These are phyloP conservation scores for Empis livida DNA, from an alignment of 2,888 invertebrate genomes.

Conservation along the genomic window DNA sequence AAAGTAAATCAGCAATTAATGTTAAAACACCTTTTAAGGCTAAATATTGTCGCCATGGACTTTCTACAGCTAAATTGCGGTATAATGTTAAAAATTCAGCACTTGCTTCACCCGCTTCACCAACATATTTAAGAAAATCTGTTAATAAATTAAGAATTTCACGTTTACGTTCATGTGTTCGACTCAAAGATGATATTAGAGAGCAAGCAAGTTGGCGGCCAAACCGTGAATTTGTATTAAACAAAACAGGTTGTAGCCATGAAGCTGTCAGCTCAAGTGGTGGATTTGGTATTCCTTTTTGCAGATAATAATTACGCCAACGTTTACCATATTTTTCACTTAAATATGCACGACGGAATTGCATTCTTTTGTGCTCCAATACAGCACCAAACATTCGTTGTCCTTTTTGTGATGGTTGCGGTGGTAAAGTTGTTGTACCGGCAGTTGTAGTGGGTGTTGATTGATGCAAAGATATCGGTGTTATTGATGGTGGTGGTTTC, in stretches of 20 bases:
- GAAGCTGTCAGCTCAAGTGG: constrained; percentile 43
- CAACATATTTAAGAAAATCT: constrained; percentile 74
- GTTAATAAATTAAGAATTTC: constrained; percentile 76
- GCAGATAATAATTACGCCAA: constrained; percentile 43
- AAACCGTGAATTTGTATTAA: constrained; percentile 80
- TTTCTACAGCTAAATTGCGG: constrained; percentile 67
- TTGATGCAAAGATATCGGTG: constrained; percentile 1
- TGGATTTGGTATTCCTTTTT: constrained; percentile 28
- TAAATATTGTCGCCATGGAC: constrained; percentile 89
- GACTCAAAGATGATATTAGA: constrained; percentile 73
- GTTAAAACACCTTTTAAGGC: constrained; percentile 76
- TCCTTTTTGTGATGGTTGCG: constrained; percentile 11
- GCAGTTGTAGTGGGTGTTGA: constrained; percentile 3
- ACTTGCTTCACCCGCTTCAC: constrained; percentile 80
- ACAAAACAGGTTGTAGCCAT: constrained; percentile 86
- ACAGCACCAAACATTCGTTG: constrained; percentile 12
- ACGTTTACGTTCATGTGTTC: constrained; percentile 51
- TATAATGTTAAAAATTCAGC: constrained; percentile 82
- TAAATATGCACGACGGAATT: constrained; percentile 42
- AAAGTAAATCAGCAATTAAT: constrained; percentile 73
- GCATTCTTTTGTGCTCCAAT: constrained; percentile 29
- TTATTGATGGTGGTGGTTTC: constrained; percentile 14
- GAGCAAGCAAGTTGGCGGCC: constrained; percentile 82
- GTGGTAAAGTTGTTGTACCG: constrained; percentile 4
- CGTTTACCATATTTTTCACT: constrained; percentile 61